These are phyloP conservation scores for Drosophila grimshawi DNA, from an alignment of 1,140 invertebrate species.

Conservation along the genomic window DNA sequence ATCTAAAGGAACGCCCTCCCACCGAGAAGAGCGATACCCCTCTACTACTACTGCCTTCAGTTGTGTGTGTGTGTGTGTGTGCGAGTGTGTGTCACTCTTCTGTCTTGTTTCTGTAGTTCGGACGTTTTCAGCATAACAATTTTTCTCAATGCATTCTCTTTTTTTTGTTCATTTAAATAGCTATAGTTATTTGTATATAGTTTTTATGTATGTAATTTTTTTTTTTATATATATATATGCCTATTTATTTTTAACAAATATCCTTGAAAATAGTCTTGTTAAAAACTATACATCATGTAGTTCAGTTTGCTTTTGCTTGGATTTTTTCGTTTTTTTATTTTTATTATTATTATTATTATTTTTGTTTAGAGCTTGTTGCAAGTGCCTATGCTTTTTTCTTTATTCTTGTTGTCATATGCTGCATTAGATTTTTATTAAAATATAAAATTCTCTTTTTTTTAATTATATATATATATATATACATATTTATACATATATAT, in stretches of 20 bases:
- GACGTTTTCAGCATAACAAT: conserved; percentile 43
- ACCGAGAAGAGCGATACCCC: background rate
- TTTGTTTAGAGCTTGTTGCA: conserved; percentile 16
- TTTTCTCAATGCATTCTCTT: conserved; percentile 33
- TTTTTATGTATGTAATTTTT: conserved; percentile 24
- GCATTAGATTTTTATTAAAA: conserved; percentile 72
- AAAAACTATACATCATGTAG: conserved; percentile 46
- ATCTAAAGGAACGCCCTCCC: background rate
- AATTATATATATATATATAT: conserved; percentile 55
- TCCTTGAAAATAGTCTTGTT: conserved; percentile 42
- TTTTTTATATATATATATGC: conserved; percentile 27
- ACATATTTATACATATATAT: conserved; percentile 29
- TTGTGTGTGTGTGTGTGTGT: background rate
- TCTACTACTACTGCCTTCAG: no score
- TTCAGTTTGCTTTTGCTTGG: conserved; percentile 27
- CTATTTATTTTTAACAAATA: conserved; percentile 58
- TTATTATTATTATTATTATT: conserved; percentile 21
- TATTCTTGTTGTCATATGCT: conserved; percentile 33
- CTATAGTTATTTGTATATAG: conserved; percentile 45
- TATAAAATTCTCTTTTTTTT: conserved; percentile 67
- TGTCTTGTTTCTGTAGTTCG: conserved; percentile 2
- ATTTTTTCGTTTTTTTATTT: conserved; percentile 19
- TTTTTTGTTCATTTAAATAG: conserved; percentile 16
- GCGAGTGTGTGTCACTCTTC: background rate
- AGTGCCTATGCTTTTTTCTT: conserved; percentile 12